Evolutionary conservation across 64 coral and sea anemone species (phyloP), one percentile per base, ranked within the genome.

Genomic region (Montipora capricornis): DNA sequence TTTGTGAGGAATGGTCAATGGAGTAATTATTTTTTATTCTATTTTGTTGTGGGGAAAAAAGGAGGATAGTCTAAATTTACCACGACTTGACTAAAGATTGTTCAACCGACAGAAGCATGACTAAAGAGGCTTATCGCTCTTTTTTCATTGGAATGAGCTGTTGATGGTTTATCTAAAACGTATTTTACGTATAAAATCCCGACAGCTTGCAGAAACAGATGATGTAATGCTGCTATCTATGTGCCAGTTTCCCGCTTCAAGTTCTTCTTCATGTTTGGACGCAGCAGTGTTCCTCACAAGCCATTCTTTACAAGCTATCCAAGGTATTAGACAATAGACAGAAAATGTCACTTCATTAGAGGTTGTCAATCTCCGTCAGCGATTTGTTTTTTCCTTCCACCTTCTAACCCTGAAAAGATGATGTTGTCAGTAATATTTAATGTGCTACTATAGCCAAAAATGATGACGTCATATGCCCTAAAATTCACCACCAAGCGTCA

Each of bases 221-320:
- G 26, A 82, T 5, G 10, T 4, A 0, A 1, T 86, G 9, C 3
- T 26, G 44, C n/a, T 17, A 14, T 86, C 19, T 7, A 17, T 86
- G 44, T 70, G 82, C 50, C 45, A 86, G 8, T 86, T 73, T 49
- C 82, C 82, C 4, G 3, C 9, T 8, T 70, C 82, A 70, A 20
- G 44, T 22, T 86, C 82, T 3, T 71, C 47, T 0, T 86, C 82
- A 8, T 73, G 44, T 73, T 73, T 86, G 62, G 82, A 86, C 20
- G 7, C 66, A 71, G 82, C 82, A 22, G 66, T 71, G 48, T 51
- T 9, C 8, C 15, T 86, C 6, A 86, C 68, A 46, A 70, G 59
- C 6, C 46, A 66, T 5, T 73, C 82, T 22, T 46, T 86, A 8
- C 62, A 86, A 49, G 46, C 46, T n/a, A 73, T 86, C 5, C 82